These are phyloP conservation scores for Phytoseiulus persimilis DNA, from an alignment of 2,888 invertebrate species.

Conservation along the genomic window DNA sequence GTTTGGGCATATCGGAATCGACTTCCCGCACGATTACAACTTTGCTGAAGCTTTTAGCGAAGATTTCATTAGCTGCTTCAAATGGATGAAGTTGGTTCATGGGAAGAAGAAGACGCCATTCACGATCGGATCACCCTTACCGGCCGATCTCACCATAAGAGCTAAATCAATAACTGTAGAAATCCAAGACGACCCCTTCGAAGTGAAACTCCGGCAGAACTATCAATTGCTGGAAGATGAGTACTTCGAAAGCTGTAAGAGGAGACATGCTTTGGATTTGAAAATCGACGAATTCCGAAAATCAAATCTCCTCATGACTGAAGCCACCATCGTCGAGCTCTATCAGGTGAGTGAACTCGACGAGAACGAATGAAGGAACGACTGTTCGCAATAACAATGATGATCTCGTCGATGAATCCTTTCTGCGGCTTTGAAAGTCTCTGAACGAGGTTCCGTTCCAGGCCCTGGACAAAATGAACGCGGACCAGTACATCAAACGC, in stretches of 20 bases:
- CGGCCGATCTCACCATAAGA: conserved; percentile 80
- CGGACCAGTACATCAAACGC: conserved; percentile 88
- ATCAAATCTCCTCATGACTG: conserved; percentile 71
- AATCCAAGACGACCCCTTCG: conserved; percentile 95
- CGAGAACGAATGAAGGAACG: too few relatives aligned
- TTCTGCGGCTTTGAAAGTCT: neutral
- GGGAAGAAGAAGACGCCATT: conserved; percentile 59
- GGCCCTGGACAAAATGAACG: conserved; percentile 71
- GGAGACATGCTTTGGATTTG: conserved; percentile 76
- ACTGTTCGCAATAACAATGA: neutral
- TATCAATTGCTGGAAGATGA: conserved; percentile 91
- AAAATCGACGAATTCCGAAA: conserved; percentile 73
- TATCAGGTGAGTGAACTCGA: conserved; percentile 17
- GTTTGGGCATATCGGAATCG: conserved; percentile 45
- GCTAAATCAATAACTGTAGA: conserved; percentile 70
- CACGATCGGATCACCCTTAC: conserved; percentile 63
- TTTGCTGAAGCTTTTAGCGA: conserved; percentile 80
- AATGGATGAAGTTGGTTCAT: conserved; percentile 86
- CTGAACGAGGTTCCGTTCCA: neutral
- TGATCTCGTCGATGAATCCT: neutral
- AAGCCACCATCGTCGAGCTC: conserved; percentile 60
- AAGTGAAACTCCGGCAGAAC: conserved; percentile 87
- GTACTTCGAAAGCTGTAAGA: conserved; percentile 80
- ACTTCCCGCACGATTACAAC: conserved; percentile 75
- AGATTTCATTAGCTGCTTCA: conserved; percentile 63